Evolutionary conservation across 1,140 invertebrate species (phyloP).

Genomic region (Mamestra configurata): DNA sequence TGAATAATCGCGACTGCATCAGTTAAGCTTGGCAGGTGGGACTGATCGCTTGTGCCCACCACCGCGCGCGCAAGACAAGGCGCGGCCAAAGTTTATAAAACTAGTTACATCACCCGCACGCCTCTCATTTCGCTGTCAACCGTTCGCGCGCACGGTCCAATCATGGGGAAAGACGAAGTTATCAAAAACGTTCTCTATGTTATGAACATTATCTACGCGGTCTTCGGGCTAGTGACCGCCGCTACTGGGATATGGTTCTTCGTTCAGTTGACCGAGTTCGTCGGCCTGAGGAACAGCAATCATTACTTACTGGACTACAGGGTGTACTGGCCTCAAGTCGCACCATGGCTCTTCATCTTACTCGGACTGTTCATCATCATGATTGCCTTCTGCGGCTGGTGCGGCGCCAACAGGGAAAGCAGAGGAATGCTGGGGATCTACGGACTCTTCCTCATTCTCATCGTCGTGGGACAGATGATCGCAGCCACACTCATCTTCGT

Average conservation of each 20-base stretch:
- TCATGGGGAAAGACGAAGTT: constrained; percentile 78
- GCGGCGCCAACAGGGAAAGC: constrained; percentile 78
- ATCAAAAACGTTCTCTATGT: constrained; percentile 78
- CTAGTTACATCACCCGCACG: constrained; percentile 65
- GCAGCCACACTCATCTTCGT: constrained; percentile 81
- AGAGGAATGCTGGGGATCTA: constrained; percentile 79
- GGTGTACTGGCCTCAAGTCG: constrained; percentile 84
- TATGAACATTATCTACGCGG: constrained; percentile 80
- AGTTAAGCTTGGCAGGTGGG: constrained; percentile 49
- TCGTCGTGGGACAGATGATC: constrained; percentile 76
- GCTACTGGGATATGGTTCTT: constrained; percentile 85
- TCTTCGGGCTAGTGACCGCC: constrained; percentile 79
- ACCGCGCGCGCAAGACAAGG: constrained; percentile 62
- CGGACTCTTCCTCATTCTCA: constrained; percentile 76
- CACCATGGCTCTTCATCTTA: constrained; percentile 84
- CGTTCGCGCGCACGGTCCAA: constrained; percentile 65
- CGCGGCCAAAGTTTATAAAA: constrained; percentile 76
- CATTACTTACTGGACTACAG: constrained; percentile 83
- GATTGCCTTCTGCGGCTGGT: constrained; percentile 81
- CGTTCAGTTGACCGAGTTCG: constrained; percentile 81
- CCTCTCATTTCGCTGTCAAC: constrained; percentile 78
- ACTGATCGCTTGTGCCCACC: constrained; percentile 40
- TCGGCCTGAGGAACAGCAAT: constrained; percentile 80
- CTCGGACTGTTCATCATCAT: constrained; percentile 80
- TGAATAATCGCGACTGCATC: constrained; percentile 39